Conservation (phyloP, 92 coral and sea anemone genomes). For the Muricea muricata region DNA sequence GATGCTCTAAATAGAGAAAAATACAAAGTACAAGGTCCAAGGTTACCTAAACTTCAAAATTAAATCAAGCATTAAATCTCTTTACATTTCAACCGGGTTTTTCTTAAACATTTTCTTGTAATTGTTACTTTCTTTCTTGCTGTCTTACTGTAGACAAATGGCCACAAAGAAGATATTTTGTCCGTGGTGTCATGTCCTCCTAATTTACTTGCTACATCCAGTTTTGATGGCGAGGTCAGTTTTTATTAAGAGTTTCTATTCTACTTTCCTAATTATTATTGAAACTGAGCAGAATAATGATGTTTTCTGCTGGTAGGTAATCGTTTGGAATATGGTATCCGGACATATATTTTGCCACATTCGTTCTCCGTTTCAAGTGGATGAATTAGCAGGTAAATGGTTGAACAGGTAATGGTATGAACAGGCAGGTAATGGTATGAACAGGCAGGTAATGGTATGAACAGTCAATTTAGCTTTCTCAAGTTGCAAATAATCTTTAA, state of each 20-base stretch:
- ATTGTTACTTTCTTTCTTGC: neutral
- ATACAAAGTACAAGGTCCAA: no score
- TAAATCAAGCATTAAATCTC: no score
- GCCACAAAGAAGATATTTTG: constrained; percentile 93
- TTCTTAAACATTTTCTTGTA: neutral
- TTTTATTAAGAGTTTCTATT: neutral
- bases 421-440: no score
- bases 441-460: no score
- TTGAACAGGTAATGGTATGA: no score
- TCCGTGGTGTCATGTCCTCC: constrained; percentile 95
- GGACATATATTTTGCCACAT: constrained; percentile 99
- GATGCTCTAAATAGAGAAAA: no score
- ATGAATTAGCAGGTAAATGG: constrained; percentile 58
- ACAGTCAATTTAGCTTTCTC: no score
- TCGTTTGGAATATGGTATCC: constrained; percentile 95
- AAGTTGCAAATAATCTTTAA: no score
- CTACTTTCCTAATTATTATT: neutral
- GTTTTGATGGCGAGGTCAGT: constrained; percentile 97
- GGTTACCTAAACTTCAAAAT: no score
- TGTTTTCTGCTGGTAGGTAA: constrained; percentile 78
- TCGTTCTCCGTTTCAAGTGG: constrained; percentile 75
- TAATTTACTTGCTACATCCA: constrained; percentile 92
- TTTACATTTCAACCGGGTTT: no score
- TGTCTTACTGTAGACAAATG: constrained; percentile 69
- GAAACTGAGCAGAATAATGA: neutral